phyloP scores from a whole-genome alignment of 2,888 invertebrate species.

The Phorcus lineatus region DNA sequence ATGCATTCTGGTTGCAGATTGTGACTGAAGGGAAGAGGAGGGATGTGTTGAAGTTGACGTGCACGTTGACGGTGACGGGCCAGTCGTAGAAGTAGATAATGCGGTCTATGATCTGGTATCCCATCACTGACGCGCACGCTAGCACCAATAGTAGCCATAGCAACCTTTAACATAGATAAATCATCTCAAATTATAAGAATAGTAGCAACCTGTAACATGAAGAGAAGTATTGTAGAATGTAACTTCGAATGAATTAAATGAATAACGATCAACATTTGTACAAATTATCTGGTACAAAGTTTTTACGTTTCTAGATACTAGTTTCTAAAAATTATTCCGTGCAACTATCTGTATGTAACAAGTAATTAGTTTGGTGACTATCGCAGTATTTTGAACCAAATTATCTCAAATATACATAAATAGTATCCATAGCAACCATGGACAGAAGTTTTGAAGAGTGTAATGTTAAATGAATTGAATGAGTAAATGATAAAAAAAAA shows the following conservation, averaged over 20 bases:
- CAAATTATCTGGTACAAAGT: no score
- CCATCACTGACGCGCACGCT: conserved; percentile 47
- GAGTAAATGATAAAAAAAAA: no score
- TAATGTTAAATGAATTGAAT: no score
- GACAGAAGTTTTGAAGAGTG: neutral
- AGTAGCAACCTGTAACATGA: neutral
- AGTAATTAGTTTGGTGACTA: no score
- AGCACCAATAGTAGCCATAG: conserved; percentile 55
- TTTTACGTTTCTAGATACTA: no score
- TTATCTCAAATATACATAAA: no score
- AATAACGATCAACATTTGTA: no score
- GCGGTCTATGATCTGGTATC: conserved; percentile 60
- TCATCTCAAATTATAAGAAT: no score
- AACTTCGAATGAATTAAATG: no score
- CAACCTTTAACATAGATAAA: conserved; percentile 44
- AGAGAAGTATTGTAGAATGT: neutral
- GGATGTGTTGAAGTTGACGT: conserved; percentile 60
- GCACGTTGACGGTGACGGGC: conserved; percentile 61
- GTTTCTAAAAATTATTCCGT: no score
- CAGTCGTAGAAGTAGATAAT: conserved; percentile 52
- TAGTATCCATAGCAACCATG: neutral
- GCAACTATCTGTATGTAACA: no score
- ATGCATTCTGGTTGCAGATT: conserved; percentile 63
- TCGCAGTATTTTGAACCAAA: no score
- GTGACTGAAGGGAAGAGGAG: conserved; percentile 59